Conservation (phyloP, 2,888 invertebrate genomes). For the Anthrax anthrax region DNA sequence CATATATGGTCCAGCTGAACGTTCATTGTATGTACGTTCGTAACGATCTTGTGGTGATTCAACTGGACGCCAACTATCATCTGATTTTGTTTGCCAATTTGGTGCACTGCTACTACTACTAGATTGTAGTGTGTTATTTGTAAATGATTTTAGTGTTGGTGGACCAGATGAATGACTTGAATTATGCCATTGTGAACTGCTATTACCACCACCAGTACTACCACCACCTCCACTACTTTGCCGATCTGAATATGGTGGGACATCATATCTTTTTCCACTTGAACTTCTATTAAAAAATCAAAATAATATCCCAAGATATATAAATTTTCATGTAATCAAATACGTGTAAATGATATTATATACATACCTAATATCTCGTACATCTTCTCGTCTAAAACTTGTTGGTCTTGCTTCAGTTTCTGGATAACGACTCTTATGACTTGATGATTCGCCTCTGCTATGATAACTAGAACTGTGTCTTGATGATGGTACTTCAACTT, state of each 20-base stretch:
- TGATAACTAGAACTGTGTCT: conserved; percentile 23
- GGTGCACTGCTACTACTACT: conserved; percentile 20
- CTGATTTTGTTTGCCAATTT: conserved; percentile 25
- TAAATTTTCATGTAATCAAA: no score
- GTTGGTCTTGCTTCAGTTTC: conserved; percentile 9
- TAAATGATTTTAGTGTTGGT: conserved; percentile 27
- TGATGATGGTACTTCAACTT: conserved; percentile 25
- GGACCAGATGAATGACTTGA: conserved; percentile 14
- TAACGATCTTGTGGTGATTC: conserved; percentile 29
- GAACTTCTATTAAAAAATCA: neutral
- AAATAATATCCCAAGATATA: neutral
- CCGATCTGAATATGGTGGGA: conserved; percentile 16
- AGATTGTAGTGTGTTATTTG: conserved; percentile 27
- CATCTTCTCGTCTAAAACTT: conserved; percentile 9
- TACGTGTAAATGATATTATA: no score
- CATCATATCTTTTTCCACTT: conserved; percentile 28
- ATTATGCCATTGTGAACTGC: conserved; percentile 14
- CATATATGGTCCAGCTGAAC: conserved; percentile 26
- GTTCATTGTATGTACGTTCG: conserved; percentile 33
- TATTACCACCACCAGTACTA: conserved; percentile 16
- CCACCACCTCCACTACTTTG: conserved; percentile 15
- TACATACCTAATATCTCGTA: conserved; percentile 6
- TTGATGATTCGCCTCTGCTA: conserved; percentile 13
- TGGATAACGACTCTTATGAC: conserved; percentile 9
- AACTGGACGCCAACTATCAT: conserved; percentile 26